These are phyloP conservation scores for Apeltes quadracus DNA, from an alignment of 2,113 vertebrate species.

Conservation along the genomic window DNA sequence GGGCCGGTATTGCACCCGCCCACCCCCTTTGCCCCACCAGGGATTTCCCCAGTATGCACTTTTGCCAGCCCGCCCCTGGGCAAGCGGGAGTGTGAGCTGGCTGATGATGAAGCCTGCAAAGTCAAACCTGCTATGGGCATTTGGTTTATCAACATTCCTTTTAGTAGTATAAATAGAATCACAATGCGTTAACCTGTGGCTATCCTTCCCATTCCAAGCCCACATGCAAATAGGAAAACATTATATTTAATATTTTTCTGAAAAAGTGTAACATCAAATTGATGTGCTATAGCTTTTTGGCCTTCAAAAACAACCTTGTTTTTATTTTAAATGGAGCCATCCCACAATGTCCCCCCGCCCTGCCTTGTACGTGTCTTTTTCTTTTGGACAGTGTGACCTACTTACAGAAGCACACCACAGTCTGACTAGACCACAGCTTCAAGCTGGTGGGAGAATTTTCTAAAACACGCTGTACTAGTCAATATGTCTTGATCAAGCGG, in stretches of 20 bases:
- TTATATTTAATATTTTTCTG: neutral
- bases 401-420: conserved; percentile 7
- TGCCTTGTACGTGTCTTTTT: neutral
- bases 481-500: neutral
- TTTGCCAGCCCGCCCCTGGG: too few species aligned
- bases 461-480: conserved; percentile 2
- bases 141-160: neutral
- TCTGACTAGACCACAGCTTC: conserved; percentile 25
- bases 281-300: neutral
- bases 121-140: neutral
- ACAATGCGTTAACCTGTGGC: neutral
- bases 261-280: neutral
- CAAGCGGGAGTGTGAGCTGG: too few species aligned
- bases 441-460: neutral
- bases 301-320: neutral
- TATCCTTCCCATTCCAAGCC: neutral
- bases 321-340: neutral
- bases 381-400: conserved; percentile 36
- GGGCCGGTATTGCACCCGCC: too few species aligned
- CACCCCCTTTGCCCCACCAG: too few species aligned
- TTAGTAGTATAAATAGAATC: neutral
- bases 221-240: neutral
- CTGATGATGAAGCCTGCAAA: neutral
- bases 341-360: neutral
- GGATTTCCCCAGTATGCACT: too few species aligned